phyloP scores from a whole-genome alignment of 1,140 invertebrate species.

The Aphis gossypii region DNA sequence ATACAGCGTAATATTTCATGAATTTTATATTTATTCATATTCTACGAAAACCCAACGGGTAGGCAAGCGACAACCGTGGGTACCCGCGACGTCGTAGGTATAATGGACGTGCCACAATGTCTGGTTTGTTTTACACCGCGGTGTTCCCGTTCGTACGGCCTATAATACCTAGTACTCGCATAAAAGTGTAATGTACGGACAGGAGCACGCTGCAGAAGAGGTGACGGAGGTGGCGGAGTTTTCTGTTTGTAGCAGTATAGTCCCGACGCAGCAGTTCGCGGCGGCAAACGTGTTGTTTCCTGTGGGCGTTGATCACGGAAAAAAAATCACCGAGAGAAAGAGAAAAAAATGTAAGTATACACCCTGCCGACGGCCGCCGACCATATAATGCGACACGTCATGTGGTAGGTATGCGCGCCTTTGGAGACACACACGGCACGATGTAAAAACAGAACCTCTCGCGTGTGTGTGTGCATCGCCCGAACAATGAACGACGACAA shows the following conservation, averaged over 20 bases:
- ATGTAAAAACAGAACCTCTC: not conserved
- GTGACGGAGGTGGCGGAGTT: no score
- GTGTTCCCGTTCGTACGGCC: not conserved
- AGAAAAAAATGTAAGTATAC: not conserved
- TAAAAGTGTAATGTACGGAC: not conserved
- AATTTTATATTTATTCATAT: not conserved
- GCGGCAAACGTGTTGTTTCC: not conserved
- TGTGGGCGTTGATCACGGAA: not conserved
- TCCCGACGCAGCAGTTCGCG: not conserved
- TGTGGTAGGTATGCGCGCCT: conserved; percentile 28
- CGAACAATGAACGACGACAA: conserved; percentile 43
- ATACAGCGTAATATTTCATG: no score
- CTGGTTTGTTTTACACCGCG: not conserved
- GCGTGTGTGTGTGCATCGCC: not conserved
- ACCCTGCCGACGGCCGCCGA: not conserved
- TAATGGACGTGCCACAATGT: not conserved
- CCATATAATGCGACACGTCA: conserved; percentile 9
- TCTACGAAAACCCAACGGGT: not conserved
- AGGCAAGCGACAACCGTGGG: no score
- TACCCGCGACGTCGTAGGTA: not conserved
- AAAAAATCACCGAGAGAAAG: not conserved
- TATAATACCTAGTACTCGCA: not conserved
- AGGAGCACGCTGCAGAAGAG: not conserved
- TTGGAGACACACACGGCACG: not conserved
- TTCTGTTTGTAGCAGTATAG: no score